phyloP scores from a whole-genome alignment of 1,140 invertebrate species.

The Drosophila neocordata region DNA sequence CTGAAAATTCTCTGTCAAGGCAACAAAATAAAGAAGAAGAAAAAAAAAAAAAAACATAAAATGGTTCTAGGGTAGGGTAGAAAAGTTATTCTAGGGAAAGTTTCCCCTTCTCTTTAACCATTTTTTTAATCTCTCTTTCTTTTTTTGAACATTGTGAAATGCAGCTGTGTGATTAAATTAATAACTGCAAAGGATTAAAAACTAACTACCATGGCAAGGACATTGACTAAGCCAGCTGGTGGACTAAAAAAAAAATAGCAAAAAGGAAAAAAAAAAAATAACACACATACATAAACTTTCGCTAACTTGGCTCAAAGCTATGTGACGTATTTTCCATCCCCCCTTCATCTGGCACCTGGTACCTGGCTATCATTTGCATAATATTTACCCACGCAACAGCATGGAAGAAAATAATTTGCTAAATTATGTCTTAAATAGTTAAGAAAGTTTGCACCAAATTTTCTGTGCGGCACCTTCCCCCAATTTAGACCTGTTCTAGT shows the following conservation, averaged over 20 bases:
- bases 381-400: conserved; percentile 61
- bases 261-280: conserved; percentile 6
- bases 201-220: conserved; percentile 72
- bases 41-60: background rate
- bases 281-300: conserved; percentile 46
- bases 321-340: background rate
- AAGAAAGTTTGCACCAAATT: conserved; percentile 75
- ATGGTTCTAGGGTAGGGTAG: background rate
- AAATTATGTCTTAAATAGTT: conserved; percentile 82
- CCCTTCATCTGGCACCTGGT: conserved; percentile 9
- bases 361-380: conserved; percentile 70
- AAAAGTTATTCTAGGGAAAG: conserved; percentile 28
- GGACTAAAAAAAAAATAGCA: conserved; percentile 10
- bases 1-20: conserved; percentile 26
- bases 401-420: conserved; percentile 77
- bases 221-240: conserved; percentile 60
- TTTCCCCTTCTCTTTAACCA: conserved; percentile 15
- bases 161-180: conserved; percentile 80
- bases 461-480: conserved; percentile 41
- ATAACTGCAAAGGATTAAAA: conserved; percentile 80
- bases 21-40: background rate
- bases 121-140: background rate
- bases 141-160: conserved; percentile 44
- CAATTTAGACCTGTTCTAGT: conserved; percentile 3
- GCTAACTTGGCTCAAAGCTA: conserved; percentile 28